Base-by-base conservation (phyloP, 2,797 vertebrate genomes). In the Chromis chromis region DNA sequence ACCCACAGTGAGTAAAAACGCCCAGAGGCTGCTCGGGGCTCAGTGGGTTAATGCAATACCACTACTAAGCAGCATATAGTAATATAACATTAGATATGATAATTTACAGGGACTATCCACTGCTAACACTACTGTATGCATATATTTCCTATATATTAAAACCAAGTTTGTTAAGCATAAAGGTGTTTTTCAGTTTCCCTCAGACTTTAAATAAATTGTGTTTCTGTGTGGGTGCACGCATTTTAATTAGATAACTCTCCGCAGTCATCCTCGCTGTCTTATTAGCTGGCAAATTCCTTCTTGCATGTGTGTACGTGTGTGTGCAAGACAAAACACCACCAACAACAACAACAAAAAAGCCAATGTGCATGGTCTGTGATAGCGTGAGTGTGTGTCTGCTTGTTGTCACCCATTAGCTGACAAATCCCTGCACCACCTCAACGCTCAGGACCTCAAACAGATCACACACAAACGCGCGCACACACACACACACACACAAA, bases 331-430 rank as follows among this genome's bases (percentile, higher is more conserved):
- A 24, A 22, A 44, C 48, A 67, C 64, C 24, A 61, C 11, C 33
- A 70, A 52, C 24, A 52, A 52, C 13, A 70, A 53, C 42, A 70
- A n/a, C n/a, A 42, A 44, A 39, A 59, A 63, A 27, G 53, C 60
- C 55, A 42, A 33, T 40, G 31, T 39, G 22, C 61, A 19, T 39
- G 33, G 39, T 55, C 13, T 66, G 25, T 78, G 65, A 68, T 52
- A 65, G 17, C 12, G n/a, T 60, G 54, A 59, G 50, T 39, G 56
- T 33, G 75, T 17, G 59, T 21, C 56, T 70, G 76, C 68, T 63
- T 72, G 69, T 84, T 86, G 87, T 90, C 83, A 79, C 63, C 78
- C 83, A 85, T 80, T 88, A 83, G 81, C 85, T 85, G 82, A 88
- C 83, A 87, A 87, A 89, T 87, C 83, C 87, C 71, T 75, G 79